Percentiles rank a stretch among this genome's conserved stretches.
These are phyloP conservation scores for Thalassaphorura encarpata DNA, from an alignment of 1,140 invertebrate genomes.

Conservation along the genomic window DNA sequence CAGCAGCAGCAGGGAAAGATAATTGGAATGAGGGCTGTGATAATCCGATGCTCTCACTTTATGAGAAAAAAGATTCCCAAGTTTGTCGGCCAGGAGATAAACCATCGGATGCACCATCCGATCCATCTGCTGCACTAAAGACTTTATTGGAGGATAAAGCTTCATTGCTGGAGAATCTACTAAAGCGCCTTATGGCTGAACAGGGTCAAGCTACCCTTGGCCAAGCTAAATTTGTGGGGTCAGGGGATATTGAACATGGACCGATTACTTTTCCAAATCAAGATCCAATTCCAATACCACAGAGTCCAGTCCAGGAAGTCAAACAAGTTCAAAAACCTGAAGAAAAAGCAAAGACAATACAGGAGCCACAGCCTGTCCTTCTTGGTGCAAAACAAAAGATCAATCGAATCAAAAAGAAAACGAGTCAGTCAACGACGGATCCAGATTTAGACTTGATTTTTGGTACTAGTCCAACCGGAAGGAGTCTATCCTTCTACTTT, in stretches of 20 bases:
- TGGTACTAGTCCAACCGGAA: constrained; percentile 13
- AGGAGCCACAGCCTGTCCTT: neutral
- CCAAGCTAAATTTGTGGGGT: no score
- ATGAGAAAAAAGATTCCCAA: no score
- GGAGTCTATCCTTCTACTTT: constrained; percentile 28
- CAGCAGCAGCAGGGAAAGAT: no score
- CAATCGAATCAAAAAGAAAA: neutral
- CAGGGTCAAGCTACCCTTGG: no score
- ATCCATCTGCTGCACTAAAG: no score
- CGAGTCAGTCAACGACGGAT: neutral
- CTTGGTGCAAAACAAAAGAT: neutral
- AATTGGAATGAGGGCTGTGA: no score
- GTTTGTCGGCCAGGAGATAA: no score
- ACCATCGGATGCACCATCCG: no score
- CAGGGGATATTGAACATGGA: constrained; percentile 6
- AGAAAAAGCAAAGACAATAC: neutral
- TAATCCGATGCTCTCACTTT: no score
- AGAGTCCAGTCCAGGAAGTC: no score
- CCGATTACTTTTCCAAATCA: constrained; percentile 1
- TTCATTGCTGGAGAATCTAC: constrained; percentile 18
- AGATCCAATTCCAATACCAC: neutral
- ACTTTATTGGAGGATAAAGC: no score
- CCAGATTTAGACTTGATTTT: constrained; percentile 29
- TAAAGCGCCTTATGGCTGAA: constrained; percentile 27
- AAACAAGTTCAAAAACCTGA: neutral